phyloP scores from a whole-genome alignment of 1,140 invertebrate genomes.

The Drosophila tropicalis region DNA sequence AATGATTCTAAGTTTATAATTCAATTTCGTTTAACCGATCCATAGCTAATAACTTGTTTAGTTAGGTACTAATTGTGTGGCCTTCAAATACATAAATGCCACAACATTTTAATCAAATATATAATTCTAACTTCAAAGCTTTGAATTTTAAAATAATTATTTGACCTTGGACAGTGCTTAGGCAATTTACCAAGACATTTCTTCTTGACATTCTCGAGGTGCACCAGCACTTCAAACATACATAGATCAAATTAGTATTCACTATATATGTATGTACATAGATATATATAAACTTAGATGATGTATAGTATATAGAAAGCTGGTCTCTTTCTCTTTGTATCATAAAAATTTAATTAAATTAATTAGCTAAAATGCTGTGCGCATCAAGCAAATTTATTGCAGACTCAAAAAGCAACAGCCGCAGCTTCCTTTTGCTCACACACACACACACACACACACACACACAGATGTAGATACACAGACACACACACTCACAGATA shows the following conservation, averaged over 20 bases:
- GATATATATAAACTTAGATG: neutral
- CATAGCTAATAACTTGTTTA: too few species aligned
- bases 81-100: too few species aligned
- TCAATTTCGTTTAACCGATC: too few species aligned
- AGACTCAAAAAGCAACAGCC: conserved; percentile 50
- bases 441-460: neutral
- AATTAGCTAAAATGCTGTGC: conserved; percentile 62
- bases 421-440: conserved; percentile 25
- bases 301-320: conserved; percentile 9
- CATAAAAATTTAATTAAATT: conserved; percentile 67
- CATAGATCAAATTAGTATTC: conserved; percentile 9
- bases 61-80: too few species aligned
- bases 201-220: conserved; percentile 1
- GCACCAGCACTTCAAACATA: neutral
- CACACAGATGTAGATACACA: neutral
- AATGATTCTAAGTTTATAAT: too few species aligned
- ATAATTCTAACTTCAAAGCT: neutral
- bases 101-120: too few species aligned
- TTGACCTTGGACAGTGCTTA: neutral
- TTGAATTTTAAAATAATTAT: neutral
- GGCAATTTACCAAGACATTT: neutral
- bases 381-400: conserved; percentile 52
- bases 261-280: neutral
- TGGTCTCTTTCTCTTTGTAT: conserved; percentile 27
- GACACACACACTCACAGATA: conserved; percentile 2